A percentile compares a stretch with the other conserved stretches of the same genome.
Conservation (phyloP, 1,140 invertebrate genomes). For the Hylyphantes graminicola region DNA sequence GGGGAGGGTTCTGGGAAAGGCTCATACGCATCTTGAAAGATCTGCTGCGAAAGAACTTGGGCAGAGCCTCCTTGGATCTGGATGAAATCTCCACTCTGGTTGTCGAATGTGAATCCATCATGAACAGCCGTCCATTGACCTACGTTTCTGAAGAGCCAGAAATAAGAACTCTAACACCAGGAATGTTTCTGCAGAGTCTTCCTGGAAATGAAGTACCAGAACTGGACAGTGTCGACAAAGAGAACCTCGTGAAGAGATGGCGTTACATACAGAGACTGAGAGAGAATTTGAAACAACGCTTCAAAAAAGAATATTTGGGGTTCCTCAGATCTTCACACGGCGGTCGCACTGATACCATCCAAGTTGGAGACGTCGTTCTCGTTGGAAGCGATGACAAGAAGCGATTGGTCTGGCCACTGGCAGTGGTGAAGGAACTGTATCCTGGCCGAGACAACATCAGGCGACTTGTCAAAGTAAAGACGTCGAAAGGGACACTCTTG, state of each 20-base stretch:
- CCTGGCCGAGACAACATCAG: too few species aligned
- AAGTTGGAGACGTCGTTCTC: too few species aligned
- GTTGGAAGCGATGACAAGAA: too few species aligned
- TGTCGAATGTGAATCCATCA: slow-evolving; percentile 20
- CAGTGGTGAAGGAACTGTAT: too few species aligned
- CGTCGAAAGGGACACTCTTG: too few species aligned
- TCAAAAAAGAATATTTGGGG: slow-evolving; percentile 33
- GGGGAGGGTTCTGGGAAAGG: background rate
- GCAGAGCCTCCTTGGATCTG: background rate
- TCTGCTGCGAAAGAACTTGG: slow-evolving; percentile 7
- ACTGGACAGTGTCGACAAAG: slow-evolving; percentile 11
- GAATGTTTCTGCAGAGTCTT: slow-evolving; percentile 18
- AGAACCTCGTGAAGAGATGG: slow-evolving; percentile 13
- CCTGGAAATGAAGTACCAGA: slow-evolving; percentile 18
- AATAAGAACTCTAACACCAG: slow-evolving; percentile 1
- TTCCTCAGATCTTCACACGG: slow-evolving; percentile 14
- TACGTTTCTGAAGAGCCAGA: slow-evolving; percentile 24
- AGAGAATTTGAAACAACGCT: slow-evolving; percentile 15
- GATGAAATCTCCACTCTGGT: slow-evolving; percentile 29
- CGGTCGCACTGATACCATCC: too few species aligned
- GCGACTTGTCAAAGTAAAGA: too few species aligned
- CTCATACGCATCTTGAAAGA: slow-evolving; percentile 30
- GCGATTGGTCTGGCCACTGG: too few species aligned
- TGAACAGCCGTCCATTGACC: slow-evolving; percentile 36
- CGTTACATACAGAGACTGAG: slow-evolving; percentile 5